Percentiles rank a stretch among this genome's conserved stretches.
phyloP scores from a whole-genome alignment of 2,797 vertebrate genomes.

The Botia almorhae region DNA sequence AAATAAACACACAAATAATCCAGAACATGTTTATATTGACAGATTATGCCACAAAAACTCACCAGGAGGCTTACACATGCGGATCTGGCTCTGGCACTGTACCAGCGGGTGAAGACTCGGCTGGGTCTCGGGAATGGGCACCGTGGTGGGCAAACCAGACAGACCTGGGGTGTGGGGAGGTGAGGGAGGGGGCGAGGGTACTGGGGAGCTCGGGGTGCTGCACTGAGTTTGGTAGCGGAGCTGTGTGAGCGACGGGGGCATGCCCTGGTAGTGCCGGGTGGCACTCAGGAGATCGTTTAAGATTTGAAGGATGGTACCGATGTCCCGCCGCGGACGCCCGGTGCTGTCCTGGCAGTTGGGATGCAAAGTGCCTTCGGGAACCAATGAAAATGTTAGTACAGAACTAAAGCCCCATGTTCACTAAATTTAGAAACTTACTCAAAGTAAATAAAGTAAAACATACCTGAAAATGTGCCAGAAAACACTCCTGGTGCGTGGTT shows the following conservation, averaged over 20 bases:
- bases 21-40: neutral
- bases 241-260: slow-evolving; percentile 94
- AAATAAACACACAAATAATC: neutral
- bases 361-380: slow-evolving; percentile 89
- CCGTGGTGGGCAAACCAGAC: slow-evolving; percentile 84
- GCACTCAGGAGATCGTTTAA: slow-evolving; percentile 97
- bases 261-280: slow-evolving; percentile 97
- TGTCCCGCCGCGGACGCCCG: slow-evolving; percentile 91
- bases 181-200: slow-evolving; percentile 74
- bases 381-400: neutral
- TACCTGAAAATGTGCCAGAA: slow-evolving; percentile 99
- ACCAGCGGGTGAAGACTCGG: slow-evolving; percentile 82
- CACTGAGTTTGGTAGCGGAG: slow-evolving; percentile 96
- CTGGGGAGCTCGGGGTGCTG: slow-evolving; percentile 74
- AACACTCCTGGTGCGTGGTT: slow-evolving; percentile 98
- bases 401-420: too few relatives aligned
- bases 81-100: slow-evolving; percentile 93
- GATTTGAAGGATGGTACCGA: slow-evolving; percentile 97
- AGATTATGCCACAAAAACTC: slow-evolving; percentile 67
- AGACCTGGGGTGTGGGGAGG: slow-evolving; percentile 74
- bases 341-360: slow-evolving; percentile 98
- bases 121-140: slow-evolving; percentile 69
- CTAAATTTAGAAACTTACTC: too few relatives aligned
- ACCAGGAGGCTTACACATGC: slow-evolving; percentile 92
- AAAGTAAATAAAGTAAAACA: neutral